phyloP scores from a whole-genome alignment of 1,140 invertebrate species.

The Lepidotrigona ventralis region DNA sequence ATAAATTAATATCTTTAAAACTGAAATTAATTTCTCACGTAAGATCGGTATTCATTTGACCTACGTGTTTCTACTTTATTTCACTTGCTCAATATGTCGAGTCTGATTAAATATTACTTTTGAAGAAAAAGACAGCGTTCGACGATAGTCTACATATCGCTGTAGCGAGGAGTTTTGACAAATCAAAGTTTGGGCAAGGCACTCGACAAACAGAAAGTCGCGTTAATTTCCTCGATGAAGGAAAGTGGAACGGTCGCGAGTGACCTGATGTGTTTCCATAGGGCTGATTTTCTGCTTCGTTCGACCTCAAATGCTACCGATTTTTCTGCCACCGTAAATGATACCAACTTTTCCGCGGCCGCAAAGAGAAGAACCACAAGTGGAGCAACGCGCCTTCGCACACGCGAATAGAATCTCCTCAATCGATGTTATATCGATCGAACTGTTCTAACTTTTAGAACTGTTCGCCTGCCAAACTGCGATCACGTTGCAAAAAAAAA shows the following conservation, averaged over 20 bases:
- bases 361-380: conserved; percentile 19
- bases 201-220: neutral
- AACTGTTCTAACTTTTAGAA: neutral
- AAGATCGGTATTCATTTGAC: too few relatives aligned
- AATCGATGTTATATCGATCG: neutral
- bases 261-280: neutral
- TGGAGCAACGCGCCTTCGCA: neutral
- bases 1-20: too few relatives aligned
- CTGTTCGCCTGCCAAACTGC: neutral
- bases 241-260: conserved; percentile 6
- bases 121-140: neutral
- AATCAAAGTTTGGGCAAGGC: neutral
- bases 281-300: neutral
- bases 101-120: too few relatives aligned
- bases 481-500: neutral
- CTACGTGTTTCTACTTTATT: too few relatives aligned
- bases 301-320: conserved; percentile 3
- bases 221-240: neutral
- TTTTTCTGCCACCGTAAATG: conserved; percentile 16
- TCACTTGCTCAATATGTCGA: too few relatives aligned
- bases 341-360: conserved; percentile 11
- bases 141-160: neutral
- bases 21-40: too few relatives aligned
- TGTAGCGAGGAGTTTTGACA: neutral
- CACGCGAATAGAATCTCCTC: neutral